Percentiles rank a stretch among this genome's conserved stretches.
These are phyloP conservation scores for Triplophysa dalaica DNA, from an alignment of 2,113 vertebrate genomes.

Conservation along the genomic window DNA sequence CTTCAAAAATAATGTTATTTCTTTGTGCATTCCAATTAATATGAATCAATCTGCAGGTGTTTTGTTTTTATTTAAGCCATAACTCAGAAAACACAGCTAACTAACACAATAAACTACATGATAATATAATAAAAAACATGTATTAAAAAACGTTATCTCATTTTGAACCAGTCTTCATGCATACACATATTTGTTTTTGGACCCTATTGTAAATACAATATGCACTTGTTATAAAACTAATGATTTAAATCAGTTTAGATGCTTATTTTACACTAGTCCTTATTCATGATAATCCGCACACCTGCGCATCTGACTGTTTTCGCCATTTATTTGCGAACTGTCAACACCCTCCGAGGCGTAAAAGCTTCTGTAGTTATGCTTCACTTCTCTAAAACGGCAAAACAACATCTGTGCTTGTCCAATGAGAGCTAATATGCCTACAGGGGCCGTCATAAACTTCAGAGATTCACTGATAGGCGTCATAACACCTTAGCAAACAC, in stretches of 20 bases:
- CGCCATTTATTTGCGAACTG: neutral
- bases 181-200: too few species aligned
- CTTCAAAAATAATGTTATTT: too few species aligned
- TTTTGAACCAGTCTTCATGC: too few species aligned
- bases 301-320: conserved; percentile 25
- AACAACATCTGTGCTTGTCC: conserved; percentile 52
- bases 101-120: too few species aligned
- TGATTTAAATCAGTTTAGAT: neutral
- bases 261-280: neutral
- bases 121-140: too few species aligned
- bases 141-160: too few species aligned
- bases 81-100: too few species aligned
- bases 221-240: too few species aligned
- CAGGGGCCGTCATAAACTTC: conserved; percentile 32
- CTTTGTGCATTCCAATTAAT: too few species aligned
- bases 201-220: too few species aligned
- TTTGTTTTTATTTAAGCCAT: too few species aligned
- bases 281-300: neutral
- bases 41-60: too few species aligned
- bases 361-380: conserved; percentile 12
- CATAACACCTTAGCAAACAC: conserved; percentile 9
- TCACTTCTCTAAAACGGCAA: conserved; percentile 23
- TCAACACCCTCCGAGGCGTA: conserved; percentile 1
- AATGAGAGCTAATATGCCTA: conserved; percentile 33
- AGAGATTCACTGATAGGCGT: conserved; percentile 26